A percentile compares a stretch with the other conserved stretches of the same genome.
phyloP scores from a whole-genome alignment of 2,888 invertebrate species.

The Lottia scabra region DNA sequence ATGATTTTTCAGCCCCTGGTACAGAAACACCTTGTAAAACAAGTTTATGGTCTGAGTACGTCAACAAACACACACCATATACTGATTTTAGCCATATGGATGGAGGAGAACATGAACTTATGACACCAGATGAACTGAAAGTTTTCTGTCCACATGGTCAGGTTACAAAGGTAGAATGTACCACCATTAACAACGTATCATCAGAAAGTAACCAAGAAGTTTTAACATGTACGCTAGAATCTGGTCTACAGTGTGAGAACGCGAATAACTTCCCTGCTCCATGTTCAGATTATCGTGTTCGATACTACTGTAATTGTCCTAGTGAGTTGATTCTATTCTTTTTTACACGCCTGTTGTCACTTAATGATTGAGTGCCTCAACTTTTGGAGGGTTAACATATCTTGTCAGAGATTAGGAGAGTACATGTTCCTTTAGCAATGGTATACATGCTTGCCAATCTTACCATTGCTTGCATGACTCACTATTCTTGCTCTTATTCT shows the following conservation, averaged over 20 bases:
- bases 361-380: no score
- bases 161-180: conserved; percentile 42
- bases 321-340: conserved; percentile 11
- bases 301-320: conserved; percentile 71
- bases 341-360: background rate
- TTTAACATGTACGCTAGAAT: conserved; percentile 71
- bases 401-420: no score
- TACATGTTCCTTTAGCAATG: no score
- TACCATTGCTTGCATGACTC: no score
- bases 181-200: conserved; percentile 36
- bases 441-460: no score
- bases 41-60: conserved; percentile 9
- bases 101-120: conserved; percentile 10
- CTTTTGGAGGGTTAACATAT: no score
- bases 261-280: conserved; percentile 33
- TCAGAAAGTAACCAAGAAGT: conserved; percentile 41
- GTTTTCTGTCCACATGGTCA: conserved; percentile 10
- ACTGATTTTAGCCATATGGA: background rate
- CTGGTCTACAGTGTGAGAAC: conserved; percentile 78
- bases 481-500: no score
- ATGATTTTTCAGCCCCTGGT: no score
- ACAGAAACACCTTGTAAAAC: no score
- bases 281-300: conserved; percentile 56
- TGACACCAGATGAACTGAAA: conserved; percentile 15
- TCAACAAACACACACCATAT: background rate